Base-by-base conservation (phyloP, 2,797 vertebrate species). In the Leptodactylus fallax region DNA sequence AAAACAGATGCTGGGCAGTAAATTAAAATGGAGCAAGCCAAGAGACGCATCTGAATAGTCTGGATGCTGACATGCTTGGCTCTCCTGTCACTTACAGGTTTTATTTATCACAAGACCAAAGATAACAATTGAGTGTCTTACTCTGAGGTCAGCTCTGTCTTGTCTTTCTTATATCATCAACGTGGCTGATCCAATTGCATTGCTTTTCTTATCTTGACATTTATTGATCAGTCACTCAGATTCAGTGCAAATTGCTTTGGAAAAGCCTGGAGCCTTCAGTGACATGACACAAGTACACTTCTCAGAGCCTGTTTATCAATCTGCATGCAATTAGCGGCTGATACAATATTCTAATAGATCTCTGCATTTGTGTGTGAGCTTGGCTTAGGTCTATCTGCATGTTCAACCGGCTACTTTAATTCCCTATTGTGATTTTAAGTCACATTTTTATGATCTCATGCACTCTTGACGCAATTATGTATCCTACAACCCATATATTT, bases 151-250 rank as follows among this genome's bases (percentile, higher is more conserved):
- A 89, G 85, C 55, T 47, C 61, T 87, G 88, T 83, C 60, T 89
- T 78, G 85, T 89, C 72, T 83, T 87, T 86, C 88, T 89, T 89
- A 86, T 86, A 83, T 86, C 80, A 79, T 89, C 85, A 77, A 65
- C 65, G 63, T 83, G 49, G 88, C 84, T 86, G 72, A 83, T 87
- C 85, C 85, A 87, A 83, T 86, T 86, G 79, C 80, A 89, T 89
- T 83, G 85, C 85, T 87, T 89, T 86, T 79, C 88, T 89, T 89
- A 89, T 89, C 88, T 89, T 89, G 88, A 87, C 88, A 86, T 89
- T 83, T 86, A 89, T 89, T 89, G 88, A 89, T 89, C 80, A 78
- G 79, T 78, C 72, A 83, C 85, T 89, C 85, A 86, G 85, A 89
- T 89, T 89, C 72, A 83, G 85, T 83, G 81, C 80, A 86, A 89